Conservation (phyloP, 2,888 invertebrate genomes). For the Hymenopus coronatus region DNA sequence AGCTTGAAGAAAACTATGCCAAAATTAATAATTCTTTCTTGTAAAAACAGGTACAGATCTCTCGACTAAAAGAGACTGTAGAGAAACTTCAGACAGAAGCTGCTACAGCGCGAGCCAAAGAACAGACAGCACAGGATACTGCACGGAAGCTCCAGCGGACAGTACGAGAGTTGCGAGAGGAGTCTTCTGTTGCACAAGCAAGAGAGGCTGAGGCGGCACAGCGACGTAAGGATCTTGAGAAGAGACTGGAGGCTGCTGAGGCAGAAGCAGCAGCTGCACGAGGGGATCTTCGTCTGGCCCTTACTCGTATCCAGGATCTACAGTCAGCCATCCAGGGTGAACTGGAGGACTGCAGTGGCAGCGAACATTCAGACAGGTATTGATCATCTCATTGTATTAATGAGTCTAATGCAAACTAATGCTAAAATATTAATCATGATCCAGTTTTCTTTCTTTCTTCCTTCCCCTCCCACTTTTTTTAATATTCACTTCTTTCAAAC, state of each 20-base stretch:
- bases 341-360: slow-evolving; percentile 28
- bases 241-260: slow-evolving; percentile 66
- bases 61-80: slow-evolving; percentile 67
- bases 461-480: no score
- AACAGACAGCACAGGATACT: slow-evolving; percentile 74
- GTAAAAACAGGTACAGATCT: slow-evolving; percentile 54
- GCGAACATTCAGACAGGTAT: slow-evolving; percentile 23
- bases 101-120: slow-evolving; percentile 65
- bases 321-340: slow-evolving; percentile 91
- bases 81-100: slow-evolving; percentile 73
- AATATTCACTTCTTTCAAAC: no score
- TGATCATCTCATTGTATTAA: neutral
- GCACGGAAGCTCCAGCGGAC: slow-evolving; percentile 71
- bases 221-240: slow-evolving; percentile 73
- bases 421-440: no score
- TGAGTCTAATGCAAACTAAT: neutral
- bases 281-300: slow-evolving; percentile 81
- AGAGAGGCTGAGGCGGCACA: slow-evolving; percentile 74
- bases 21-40: neutral
- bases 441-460: no score
- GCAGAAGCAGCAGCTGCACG: slow-evolving; percentile 68
- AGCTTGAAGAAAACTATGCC: neutral
- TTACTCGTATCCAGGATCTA: slow-evolving; percentile 85
- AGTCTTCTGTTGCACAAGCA: slow-evolving; percentile 65
- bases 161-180: slow-evolving; percentile 73